Conservation (phyloP, 2,797 vertebrate genomes). For the Heteromormyrus szaboi region DNA sequence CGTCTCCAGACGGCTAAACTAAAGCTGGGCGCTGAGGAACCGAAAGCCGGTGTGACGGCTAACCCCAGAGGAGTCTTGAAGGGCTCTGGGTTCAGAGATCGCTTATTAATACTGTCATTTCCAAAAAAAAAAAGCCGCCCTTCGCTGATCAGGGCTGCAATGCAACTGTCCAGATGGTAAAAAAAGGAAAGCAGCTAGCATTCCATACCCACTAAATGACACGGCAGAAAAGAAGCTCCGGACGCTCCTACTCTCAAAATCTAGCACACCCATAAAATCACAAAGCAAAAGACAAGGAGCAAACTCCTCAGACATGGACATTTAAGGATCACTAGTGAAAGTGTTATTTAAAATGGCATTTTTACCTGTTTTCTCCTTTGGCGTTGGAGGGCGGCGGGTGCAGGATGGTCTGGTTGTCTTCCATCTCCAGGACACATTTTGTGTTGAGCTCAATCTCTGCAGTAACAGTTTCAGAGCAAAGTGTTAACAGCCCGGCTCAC, state of each 20-base stretch:
- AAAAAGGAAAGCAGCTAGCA: not conserved
- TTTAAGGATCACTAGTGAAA: not conserved
- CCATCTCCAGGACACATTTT: slow-evolving; percentile 97
- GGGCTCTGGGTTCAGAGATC: not conserved
- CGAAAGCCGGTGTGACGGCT: not conserved
- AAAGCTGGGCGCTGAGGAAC: not conserved
- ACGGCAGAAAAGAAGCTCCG: not conserved
- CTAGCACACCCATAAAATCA: not conserved
- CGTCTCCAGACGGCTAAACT: not conserved
- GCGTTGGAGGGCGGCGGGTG: slow-evolving; percentile 80
- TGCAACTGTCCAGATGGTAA: not conserved
- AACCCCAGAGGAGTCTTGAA: not conserved
- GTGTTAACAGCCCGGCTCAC: slow-evolving; percentile 28
- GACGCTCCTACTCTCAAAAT: not conserved
- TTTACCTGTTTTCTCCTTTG: slow-evolving; percentile 92
- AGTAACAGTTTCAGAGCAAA: slow-evolving; percentile 41
- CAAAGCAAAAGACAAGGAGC: not conserved
- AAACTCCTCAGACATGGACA: not conserved
- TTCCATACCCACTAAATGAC: not conserved
- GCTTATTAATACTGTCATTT: not conserved
- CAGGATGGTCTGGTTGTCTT: slow-evolving; percentile 91
- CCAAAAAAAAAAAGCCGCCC: not conserved
- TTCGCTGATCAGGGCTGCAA: not conserved
- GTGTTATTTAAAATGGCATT: not conserved
- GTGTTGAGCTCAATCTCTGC: slow-evolving; percentile 93